Conservation (phyloP, 2,888 invertebrate genomes). For the Acrobeloides nanus region DNA sequence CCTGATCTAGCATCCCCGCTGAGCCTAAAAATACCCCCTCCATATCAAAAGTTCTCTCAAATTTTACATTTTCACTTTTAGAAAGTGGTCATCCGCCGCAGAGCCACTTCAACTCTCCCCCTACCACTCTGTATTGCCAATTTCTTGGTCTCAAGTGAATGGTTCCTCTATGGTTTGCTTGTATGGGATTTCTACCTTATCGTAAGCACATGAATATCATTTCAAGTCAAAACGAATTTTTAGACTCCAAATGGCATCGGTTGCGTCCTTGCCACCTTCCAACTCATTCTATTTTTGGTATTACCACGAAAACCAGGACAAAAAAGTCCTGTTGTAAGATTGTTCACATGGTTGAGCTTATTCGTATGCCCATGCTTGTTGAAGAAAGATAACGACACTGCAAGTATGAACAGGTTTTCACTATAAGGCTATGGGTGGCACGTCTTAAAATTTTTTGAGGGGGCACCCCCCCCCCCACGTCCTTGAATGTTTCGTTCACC, state of each 20-base stretch:
- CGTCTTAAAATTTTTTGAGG: too few relatives aligned
- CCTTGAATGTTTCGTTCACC: too few relatives aligned
- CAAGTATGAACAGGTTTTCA: too few relatives aligned
- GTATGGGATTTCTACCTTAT: too few relatives aligned
- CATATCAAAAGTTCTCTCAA: too few relatives aligned
- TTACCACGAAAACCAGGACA: conserved; percentile 61
- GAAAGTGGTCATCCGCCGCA: conserved; percentile 71
- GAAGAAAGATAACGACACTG: conserved; percentile 16
- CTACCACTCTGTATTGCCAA: conserved; percentile 80
- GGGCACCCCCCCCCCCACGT: too few relatives aligned
- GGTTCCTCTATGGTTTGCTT: conserved; percentile 75
- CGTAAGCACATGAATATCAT: too few relatives aligned
- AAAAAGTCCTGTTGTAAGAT: conserved; percentile 35
- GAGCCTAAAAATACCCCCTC: too few relatives aligned
- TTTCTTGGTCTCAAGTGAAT: conserved; percentile 73
- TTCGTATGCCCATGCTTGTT: conserved; percentile 9
- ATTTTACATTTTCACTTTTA: too few relatives aligned
- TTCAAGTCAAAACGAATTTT: too few relatives aligned
- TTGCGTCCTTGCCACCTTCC: conserved; percentile 66
- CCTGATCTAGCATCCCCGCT: too few relatives aligned
- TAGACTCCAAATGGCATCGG: conserved; percentile 76
- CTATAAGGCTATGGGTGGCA: too few relatives aligned
- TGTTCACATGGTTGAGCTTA: conserved; percentile 30
- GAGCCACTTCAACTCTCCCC: conserved; percentile 78
- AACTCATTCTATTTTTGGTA: conserved; percentile 69